Evolutionary conservation across 1,140 invertebrate species (phyloP).

Genomic region (Drosophila orena): DNA sequence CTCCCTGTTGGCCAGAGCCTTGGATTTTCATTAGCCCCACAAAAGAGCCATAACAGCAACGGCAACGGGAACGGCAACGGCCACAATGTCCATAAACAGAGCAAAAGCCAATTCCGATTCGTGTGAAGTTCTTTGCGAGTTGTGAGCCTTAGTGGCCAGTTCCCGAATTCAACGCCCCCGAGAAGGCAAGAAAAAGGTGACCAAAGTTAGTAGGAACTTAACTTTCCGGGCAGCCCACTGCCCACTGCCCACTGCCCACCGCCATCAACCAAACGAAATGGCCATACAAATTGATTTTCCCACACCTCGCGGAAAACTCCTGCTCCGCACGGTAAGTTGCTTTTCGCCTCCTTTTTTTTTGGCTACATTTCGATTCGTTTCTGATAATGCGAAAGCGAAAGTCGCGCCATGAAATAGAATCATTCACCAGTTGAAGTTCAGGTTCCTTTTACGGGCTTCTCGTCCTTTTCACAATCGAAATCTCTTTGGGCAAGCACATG

Average conservation of each 20-base stretch:
- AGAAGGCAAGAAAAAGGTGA: constrained; percentile 12
- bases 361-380: constrained; percentile 15
- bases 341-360: constrained; percentile 52
- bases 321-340: constrained; percentile 33
- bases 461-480: constrained; percentile 24
- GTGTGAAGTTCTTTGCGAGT: constrained; percentile 46
- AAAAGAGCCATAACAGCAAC: constrained; percentile 27
- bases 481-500: constrained; percentile 35
- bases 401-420: constrained; percentile 65
- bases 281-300: constrained; percentile 75
- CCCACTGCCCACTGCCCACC: background rate
- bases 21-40: constrained; percentile 56
- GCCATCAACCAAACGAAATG: constrained; percentile 22
- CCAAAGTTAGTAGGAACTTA: constrained; percentile 35
- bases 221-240: constrained; percentile 1
- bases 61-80: constrained; percentile 25
- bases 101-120: constrained; percentile 59
- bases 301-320: constrained; percentile 42
- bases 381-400: constrained; percentile 21
- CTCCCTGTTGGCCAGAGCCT: constrained; percentile 12
- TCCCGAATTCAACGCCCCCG: constrained; percentile 22
- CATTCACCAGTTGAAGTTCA: constrained; percentile 43
- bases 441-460: background rate
- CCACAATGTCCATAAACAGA: constrained; percentile 55
- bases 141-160: constrained; percentile 50